phyloP scores from a whole-genome alignment of 2,113 vertebrate species.

The Coracopsis vasa region DNA sequence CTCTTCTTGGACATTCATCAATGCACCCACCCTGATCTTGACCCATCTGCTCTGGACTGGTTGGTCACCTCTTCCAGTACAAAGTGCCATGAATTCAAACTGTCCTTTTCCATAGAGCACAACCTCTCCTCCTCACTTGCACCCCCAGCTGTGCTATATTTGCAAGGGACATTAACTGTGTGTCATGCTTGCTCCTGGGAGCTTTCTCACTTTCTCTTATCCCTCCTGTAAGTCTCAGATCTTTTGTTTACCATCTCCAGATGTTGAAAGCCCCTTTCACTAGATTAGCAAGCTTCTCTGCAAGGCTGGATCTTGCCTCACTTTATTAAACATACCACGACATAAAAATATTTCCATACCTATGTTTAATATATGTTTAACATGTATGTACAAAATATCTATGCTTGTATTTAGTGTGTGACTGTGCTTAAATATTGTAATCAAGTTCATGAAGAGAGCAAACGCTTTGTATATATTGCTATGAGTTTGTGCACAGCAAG shows the following conservation, averaged over 20 bases:
- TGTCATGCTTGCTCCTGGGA: background rate
- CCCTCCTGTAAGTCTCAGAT: background rate
- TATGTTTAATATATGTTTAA: background rate
- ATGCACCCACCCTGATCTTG: background rate
- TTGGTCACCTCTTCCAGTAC: background rate
- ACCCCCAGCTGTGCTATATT: fast-evolving
- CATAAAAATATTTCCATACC: background rate
- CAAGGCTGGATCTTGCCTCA: background rate
- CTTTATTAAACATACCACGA: background rate
- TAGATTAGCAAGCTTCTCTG: background rate
- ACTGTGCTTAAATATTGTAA: background rate
- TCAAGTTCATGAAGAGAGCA: background rate
- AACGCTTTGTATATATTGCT: background rate
- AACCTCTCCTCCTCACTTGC: background rate
- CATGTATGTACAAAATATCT: background rate
- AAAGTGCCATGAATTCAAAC: background rate
- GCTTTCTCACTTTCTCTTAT: background rate
- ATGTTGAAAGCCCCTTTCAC: background rate
- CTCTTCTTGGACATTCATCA: background rate
- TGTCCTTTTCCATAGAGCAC: background rate
- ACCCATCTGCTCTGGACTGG: background rate
- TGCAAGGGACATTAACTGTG: background rate
- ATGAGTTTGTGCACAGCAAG: background rate
- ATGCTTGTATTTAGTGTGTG: background rate
- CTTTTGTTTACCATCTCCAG: background rate